These are phyloP conservation scores for Hybos culiciformis DNA, from an alignment of 2,888 invertebrate genomes.

Conservation along the genomic window DNA sequence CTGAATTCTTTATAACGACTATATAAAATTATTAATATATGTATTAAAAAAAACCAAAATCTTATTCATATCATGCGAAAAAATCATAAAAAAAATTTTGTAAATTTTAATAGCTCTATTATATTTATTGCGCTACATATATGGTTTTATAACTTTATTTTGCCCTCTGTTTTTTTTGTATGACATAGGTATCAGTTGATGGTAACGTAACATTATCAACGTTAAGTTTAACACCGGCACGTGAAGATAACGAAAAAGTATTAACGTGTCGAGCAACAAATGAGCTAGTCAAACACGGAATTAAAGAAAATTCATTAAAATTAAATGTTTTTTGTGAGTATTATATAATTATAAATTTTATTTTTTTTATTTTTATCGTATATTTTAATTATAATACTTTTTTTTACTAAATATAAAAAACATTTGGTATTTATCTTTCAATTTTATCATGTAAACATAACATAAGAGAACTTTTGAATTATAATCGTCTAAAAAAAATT, in stretches of 20 bases:
- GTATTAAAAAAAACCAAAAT: background rate
- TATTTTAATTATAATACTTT: background rate
- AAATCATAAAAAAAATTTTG: too few relatives aligned
- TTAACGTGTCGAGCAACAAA: slow-evolving; percentile 74
- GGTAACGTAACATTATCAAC: slow-evolving; percentile 70
- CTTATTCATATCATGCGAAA: background rate
- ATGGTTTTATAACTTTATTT: slow-evolving; percentile 3
- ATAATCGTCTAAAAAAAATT: too few relatives aligned
- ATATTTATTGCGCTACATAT: too few relatives aligned
- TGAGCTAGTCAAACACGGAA: slow-evolving; percentile 53
- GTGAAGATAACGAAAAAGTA: slow-evolving; percentile 63
- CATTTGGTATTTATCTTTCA: background rate
- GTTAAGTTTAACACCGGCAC: slow-evolving; percentile 58
- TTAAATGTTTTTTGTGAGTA: slow-evolving; percentile 81
- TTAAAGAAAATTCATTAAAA: slow-evolving; percentile 65
- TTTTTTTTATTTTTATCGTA: too few relatives aligned
- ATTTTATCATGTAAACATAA: background rate
- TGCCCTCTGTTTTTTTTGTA: background rate
- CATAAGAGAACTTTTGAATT: background rate
- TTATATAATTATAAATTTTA: too few relatives aligned
- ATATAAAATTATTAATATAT: too few relatives aligned
- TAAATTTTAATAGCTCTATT: too few relatives aligned
- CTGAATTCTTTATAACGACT: too few relatives aligned
- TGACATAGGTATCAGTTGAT: slow-evolving; percentile 56
- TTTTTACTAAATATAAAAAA: background rate